Percentiles rank a stretch among this genome's conserved stretches.
These are phyloP conservation scores for Trichosurus vulpecula DNA, from an alignment of 2,797 vertebrate genomes.

Conservation along the genomic window DNA sequence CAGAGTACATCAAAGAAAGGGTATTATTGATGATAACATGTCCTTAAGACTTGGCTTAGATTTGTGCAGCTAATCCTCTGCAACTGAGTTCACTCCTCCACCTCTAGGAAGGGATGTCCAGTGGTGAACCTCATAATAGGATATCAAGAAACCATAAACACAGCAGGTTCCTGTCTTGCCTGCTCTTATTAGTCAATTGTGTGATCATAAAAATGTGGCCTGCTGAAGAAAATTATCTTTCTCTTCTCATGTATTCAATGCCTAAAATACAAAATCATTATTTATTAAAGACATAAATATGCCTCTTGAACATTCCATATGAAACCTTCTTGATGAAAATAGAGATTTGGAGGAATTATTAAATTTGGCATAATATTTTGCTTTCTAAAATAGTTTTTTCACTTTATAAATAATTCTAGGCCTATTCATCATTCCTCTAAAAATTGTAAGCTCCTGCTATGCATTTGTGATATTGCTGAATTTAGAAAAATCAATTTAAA, in stretches of 20 bases:
- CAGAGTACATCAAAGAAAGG: background rate
- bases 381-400: background rate
- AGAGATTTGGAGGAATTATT: background rate
- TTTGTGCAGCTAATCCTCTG: background rate
- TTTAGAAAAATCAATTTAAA: background rate
- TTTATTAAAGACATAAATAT: background rate
- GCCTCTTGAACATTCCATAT: background rate
- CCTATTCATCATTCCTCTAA: background rate
- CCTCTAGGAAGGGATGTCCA: background rate
- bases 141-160: background rate
- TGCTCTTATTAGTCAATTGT: background rate
- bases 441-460: background rate
- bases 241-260: background rate
- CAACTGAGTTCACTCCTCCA: background rate
- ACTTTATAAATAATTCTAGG: background rate
- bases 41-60: background rate
- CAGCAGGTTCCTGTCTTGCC: background rate
- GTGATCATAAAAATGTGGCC: background rate
- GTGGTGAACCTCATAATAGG: background rate
- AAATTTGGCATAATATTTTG: background rate
- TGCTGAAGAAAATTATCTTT: background rate
- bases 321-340: background rate
- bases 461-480: background rate
- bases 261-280: background rate
- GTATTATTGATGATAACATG: background rate